Conservation (phyloP, 2,888 invertebrate genomes). For the Druceiella hillmani region DNA sequence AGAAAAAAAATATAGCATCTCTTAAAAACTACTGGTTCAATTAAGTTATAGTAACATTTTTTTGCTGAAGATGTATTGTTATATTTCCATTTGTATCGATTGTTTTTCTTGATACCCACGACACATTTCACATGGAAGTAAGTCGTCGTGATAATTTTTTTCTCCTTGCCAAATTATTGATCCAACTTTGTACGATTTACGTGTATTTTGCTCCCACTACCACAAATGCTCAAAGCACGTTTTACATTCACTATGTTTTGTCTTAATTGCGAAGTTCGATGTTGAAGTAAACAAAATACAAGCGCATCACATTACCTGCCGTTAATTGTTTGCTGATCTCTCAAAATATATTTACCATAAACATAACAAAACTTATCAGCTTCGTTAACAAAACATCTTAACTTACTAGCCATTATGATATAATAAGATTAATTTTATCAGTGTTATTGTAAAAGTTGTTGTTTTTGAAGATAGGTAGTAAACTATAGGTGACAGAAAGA, state of each 20-base stretch:
- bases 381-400: slow-evolving; percentile 11
- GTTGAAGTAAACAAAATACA: slow-evolving; percentile 9
- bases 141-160: slow-evolving; percentile 13
- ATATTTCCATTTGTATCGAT: too few species aligned
- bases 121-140: too few species aligned
- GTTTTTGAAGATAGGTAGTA: too few species aligned
- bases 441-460: too few species aligned
- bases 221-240: slow-evolving; percentile 9
- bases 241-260: slow-evolving; percentile 11
- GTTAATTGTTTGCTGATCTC: slow-evolving; percentile 9
- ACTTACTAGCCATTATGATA: slow-evolving; percentile 1
- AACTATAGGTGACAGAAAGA: too few species aligned
- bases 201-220: slow-evolving; percentile 8
- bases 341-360: slow-evolving; percentile 11
- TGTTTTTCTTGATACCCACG: too few species aligned
- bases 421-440: too few species aligned
- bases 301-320: slow-evolving; percentile 7
- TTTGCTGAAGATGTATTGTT: too few species aligned
- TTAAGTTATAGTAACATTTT: too few species aligned
- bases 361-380: slow-evolving; percentile 4
- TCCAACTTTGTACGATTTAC: slow-evolving; percentile 11
- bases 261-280: slow-evolving; percentile 11
- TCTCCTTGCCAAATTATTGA: slow-evolving; percentile 15
- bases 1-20: too few species aligned
- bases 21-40: too few species aligned